Evolutionary conservation across 2,888 invertebrate genomes (phyloP).

Genomic region (Hofmannophila pseudospretella): DNA sequence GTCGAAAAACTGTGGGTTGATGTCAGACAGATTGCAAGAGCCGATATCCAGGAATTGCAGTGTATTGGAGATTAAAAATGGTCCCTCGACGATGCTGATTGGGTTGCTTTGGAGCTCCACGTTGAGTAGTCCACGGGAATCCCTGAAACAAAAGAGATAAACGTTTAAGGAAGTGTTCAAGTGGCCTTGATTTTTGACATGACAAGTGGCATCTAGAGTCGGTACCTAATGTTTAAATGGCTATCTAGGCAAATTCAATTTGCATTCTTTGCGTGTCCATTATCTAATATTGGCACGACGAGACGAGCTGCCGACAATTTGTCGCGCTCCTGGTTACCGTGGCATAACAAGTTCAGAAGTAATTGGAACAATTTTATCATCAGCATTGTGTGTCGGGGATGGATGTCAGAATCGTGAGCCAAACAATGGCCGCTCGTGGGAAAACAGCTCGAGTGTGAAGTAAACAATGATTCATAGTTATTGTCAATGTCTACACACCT

Average conservation of each 20-base stretch:
- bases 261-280: constrained; percentile 65
- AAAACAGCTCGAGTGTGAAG: constrained; percentile 26
- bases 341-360: constrained; percentile 56
- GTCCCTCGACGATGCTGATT: constrained; percentile 78
- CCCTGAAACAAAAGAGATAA: constrained; percentile 77
- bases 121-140: constrained; percentile 82
- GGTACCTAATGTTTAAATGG: too few species aligned
- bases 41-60: constrained; percentile 83
- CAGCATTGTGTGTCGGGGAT: constrained; percentile 43
- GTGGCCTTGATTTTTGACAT: too few species aligned
- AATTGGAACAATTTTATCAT: constrained; percentile 71
- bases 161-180: neutral
- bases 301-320: constrained; percentile 50
- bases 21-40: constrained; percentile 77
- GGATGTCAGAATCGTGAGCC: constrained; percentile 33
- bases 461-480: constrained; percentile 28
- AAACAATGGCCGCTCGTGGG: constrained; percentile 43
- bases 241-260: constrained; percentile 48
- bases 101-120: constrained; percentile 84
- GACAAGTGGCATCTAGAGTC: too few species aligned
- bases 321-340: constrained; percentile 36
- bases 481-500: constrained; percentile 1
- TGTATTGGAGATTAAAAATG: constrained; percentile 81
- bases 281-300: constrained; percentile 67
- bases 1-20: constrained; percentile 81